These are phyloP conservation scores for Albula glossodonta DNA, from an alignment of 2,113 vertebrate genomes.

Conservation along the genomic window DNA sequence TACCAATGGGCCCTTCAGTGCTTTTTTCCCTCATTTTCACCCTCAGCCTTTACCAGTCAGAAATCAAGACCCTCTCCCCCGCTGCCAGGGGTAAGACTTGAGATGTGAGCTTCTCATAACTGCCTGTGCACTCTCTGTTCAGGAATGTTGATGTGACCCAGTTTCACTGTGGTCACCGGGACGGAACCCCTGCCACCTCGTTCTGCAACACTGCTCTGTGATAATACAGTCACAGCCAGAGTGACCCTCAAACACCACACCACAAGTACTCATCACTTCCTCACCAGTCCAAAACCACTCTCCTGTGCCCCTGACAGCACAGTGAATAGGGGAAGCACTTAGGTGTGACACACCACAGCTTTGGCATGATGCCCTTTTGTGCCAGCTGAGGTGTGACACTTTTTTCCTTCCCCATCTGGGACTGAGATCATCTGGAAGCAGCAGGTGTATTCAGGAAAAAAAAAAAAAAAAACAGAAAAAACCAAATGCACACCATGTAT, in stretches of 20 bases:
- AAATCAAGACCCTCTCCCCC: background rate
- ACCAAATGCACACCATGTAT: background rate
- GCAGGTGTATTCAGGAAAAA: background rate
- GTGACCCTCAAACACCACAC: background rate
- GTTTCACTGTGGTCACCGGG: background rate
- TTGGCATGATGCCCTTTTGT: background rate
- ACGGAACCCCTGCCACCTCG: background rate
- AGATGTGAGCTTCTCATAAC: background rate
- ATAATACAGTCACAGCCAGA: background rate
- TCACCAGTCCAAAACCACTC: background rate
- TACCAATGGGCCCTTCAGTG: background rate
- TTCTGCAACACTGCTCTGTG: background rate
- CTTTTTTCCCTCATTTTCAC: too few species aligned
- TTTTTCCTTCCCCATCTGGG: background rate
- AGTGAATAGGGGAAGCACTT: too few species aligned
- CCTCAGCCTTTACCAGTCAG: background rate
- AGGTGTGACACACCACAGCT: background rate
- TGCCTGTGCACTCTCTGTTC: background rate
- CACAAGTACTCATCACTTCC: background rate
- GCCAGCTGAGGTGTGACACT: background rate
- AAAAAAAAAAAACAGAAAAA: too few species aligned
- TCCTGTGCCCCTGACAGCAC: background rate
- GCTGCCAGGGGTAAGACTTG: background rate
- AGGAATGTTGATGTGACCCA: conserved; percentile 7
- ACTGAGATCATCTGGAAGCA: background rate